These are phyloP conservation scores for Brotogeris chrysoptera DNA, from an alignment of 2,797 vertebrate genomes.

Conservation along the genomic window DNA sequence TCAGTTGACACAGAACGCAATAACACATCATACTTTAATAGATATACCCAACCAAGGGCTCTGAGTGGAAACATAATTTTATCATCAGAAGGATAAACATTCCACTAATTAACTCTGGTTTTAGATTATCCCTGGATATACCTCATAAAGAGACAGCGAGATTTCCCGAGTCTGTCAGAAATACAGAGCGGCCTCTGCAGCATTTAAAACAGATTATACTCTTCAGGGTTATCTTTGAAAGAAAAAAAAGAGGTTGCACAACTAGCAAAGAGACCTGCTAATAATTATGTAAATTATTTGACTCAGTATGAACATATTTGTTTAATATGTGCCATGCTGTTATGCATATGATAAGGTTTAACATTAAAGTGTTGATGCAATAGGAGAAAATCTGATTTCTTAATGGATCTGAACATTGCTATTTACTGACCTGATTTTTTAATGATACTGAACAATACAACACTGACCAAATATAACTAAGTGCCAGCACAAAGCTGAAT, in stretches of 20 bases:
- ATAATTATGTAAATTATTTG: conserved; percentile 49
- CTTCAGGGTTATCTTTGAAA: not conserved
- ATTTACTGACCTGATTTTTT: not conserved
- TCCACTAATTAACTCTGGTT: conserved; percentile 37
- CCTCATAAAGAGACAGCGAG: conserved; percentile 26
- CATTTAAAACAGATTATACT: conserved; percentile 17
- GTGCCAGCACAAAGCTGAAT: not conserved
- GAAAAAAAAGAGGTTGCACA: not conserved
- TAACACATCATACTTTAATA: not conserved
- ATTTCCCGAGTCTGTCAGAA: conserved; percentile 21
- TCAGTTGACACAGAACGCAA: not conserved
- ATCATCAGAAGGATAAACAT: conserved; percentile 44
- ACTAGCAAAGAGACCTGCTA: conserved; percentile 36
- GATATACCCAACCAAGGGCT: not conserved
- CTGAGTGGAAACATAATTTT: conserved; percentile 17
- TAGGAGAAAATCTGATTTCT: not conserved
- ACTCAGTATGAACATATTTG: conserved; percentile 38
- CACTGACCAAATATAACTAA: not conserved
- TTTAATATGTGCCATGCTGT: conserved; percentile 49
- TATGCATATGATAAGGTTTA: conserved; percentile 31
- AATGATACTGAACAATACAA: not conserved
- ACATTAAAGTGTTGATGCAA: conserved; percentile 13
- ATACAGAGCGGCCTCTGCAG: not conserved
- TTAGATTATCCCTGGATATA: conserved; percentile 36
- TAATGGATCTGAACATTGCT: conserved; percentile 16